A percentile compares a stretch with the other conserved stretches of the same genome.
phyloP scores from a whole-genome alignment of 2,888 invertebrate genomes.

The Nemoura dubitans region DNA sequence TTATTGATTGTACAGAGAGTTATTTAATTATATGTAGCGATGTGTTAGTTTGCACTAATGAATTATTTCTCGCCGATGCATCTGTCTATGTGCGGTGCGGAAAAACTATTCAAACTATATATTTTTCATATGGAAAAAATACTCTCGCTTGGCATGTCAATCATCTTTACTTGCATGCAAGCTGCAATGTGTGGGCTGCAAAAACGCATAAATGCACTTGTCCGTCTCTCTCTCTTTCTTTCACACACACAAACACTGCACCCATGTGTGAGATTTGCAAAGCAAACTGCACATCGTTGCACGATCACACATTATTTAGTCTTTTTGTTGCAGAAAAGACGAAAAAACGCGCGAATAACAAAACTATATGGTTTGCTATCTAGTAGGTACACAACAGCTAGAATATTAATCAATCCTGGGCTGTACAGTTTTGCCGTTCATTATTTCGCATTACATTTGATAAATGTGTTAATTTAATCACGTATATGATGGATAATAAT shows the following conservation, averaged over 20 bases:
- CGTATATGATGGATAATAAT: slow-evolving; percentile 30
- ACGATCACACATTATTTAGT: background rate
- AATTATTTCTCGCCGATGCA: background rate
- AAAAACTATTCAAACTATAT: background rate
- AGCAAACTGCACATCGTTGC: background rate
- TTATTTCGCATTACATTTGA: slow-evolving; percentile 30
- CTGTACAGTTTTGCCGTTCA: slow-evolving; percentile 16
- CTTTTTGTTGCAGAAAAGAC: background rate
- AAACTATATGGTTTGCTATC: background rate
- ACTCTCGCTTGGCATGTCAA: background rate
- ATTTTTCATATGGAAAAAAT: background rate
- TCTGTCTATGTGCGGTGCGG: background rate
- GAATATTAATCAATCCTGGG: background rate
- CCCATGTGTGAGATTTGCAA: background rate
- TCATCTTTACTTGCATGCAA: background rate
- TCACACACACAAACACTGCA: background rate
- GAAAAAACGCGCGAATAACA: background rate
- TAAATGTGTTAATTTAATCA: slow-evolving; percentile 37
- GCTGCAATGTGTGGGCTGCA: background rate
- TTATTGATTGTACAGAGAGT: background rate
- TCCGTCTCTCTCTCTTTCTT: too few relatives aligned
- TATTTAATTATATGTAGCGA: background rate
- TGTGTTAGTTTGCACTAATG: slow-evolving; percentile 9
- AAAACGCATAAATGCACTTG: background rate
- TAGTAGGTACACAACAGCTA: background rate